Conservation (phyloP, 2,113 vertebrate species). For the Oostethus manadensis region DNA sequence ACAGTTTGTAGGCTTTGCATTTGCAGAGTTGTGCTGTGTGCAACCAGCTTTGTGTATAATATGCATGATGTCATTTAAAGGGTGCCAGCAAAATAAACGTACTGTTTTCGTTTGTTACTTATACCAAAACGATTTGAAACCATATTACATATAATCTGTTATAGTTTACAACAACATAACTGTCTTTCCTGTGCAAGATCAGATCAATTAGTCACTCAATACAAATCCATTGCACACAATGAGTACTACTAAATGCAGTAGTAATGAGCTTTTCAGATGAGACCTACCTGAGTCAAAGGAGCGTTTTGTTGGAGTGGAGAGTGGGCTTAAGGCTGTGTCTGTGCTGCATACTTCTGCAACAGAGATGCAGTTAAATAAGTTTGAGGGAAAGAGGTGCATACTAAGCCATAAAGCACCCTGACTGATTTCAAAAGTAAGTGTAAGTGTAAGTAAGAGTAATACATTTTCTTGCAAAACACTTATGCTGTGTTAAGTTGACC, state of each 20-base stretch:
- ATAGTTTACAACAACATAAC: background rate
- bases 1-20: constrained; percentile 12
- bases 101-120: background rate
- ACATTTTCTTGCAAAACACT: background rate
- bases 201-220: background rate
- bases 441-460: too few species aligned
- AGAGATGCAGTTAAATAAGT: constrained; percentile 3
- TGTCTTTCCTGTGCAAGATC: too few species aligned
- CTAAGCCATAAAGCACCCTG: background rate
- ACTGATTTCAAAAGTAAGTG: constrained; percentile 11
- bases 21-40: constrained; percentile 1
- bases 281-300: constrained; percentile 60
- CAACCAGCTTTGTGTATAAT: constrained; percentile 1
- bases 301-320: constrained; percentile 62
- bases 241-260: constrained; percentile 10
- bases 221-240: constrained; percentile 3
- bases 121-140: background rate
- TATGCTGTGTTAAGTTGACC: too few species aligned
- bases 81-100: constrained; percentile 2
- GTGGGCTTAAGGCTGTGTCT: constrained; percentile 46
- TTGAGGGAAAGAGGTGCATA: background rate
- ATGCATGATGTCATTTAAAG: background rate
- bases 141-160: background rate
- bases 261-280: background rate
- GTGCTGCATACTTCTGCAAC: constrained; percentile 51